These are phyloP conservation scores for Buphagus erythrorhynchus DNA, from an alignment of 2,797 vertebrate species.

Conservation along the genomic window DNA sequence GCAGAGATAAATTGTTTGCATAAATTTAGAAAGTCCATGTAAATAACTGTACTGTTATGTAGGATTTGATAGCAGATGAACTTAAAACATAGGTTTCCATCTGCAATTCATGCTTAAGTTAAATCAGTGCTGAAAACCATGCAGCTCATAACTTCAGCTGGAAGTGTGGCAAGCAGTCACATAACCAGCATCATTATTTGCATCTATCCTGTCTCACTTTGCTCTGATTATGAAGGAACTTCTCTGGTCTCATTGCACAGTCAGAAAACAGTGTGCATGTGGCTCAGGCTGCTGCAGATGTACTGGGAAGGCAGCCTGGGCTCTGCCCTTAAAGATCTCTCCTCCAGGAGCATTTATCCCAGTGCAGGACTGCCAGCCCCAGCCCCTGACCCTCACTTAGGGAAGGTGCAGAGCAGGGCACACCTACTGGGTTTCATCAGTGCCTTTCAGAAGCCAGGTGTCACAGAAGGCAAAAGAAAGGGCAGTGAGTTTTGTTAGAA, in stretches of 20 bases:
- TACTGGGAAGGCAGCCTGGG: background rate
- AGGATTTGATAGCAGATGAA: slow-evolving; percentile 8
- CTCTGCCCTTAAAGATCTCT: background rate
- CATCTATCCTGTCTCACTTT: background rate
- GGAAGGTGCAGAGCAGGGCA: background rate
- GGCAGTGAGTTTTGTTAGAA: background rate
- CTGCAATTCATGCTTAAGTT: background rate
- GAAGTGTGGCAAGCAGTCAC: background rate
- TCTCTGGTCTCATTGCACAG: background rate
- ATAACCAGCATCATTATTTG: background rate
- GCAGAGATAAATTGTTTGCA: slow-evolving; percentile 32
- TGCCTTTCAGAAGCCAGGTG: background rate
- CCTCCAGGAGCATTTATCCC: background rate
- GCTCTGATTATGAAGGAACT: background rate
- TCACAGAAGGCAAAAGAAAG: background rate
- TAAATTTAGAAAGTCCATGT: background rate
- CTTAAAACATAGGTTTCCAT: background rate
- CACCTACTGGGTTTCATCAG: background rate
- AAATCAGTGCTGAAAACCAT: background rate
- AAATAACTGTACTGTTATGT: background rate
- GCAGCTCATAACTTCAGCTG: background rate
- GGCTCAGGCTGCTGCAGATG: background rate
- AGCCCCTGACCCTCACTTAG: background rate
- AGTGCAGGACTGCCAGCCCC: background rate
- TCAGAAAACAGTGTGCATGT: background rate